Evolutionary conservation across 2,888 invertebrate genomes (phyloP).

Genomic region (Colletes collaris): DNA sequence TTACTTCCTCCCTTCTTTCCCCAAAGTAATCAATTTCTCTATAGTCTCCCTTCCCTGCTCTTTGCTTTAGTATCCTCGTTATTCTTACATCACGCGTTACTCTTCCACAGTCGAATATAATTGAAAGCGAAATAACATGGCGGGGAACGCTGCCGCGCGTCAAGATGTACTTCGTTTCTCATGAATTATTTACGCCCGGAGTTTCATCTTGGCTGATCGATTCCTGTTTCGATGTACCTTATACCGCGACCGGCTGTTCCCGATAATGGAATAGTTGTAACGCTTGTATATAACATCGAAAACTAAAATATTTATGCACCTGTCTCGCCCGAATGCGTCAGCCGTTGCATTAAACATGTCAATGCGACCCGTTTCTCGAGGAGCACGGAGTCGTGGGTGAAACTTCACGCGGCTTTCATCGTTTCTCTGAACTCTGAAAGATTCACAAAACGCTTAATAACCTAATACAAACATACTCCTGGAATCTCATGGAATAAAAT

Average conservation of each 20-base stretch:
- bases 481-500: too few species aligned
- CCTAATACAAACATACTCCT: too few species aligned
- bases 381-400: slow-evolving; percentile 19
- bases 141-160: slow-evolving; percentile 9
- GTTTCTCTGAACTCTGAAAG: slow-evolving; percentile 1
- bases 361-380: slow-evolving; percentile 38
- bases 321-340: slow-evolving; percentile 43
- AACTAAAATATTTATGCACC: slow-evolving; percentile 57
- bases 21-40: background rate
- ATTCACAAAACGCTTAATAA: background rate
- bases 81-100: background rate
- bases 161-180: slow-evolving; percentile 11
- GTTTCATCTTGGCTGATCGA: slow-evolving; percentile 34
- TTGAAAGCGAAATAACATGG: slow-evolving; percentile 14
- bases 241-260: slow-evolving; percentile 15
- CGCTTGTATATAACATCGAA: slow-evolving; percentile 44
- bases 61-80: background rate
- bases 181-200: slow-evolving; percentile 42
- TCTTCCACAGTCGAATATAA: slow-evolving; percentile 1
- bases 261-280: slow-evolving; percentile 54
- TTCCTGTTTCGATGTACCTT: slow-evolving; percentile 30
- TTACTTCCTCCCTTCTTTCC: too few species aligned
- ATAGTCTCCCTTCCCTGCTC: background rate
- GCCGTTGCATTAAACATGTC: slow-evolving; percentile 75
- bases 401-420: slow-evolving; percentile 16